Evolutionary conservation across 2,888 invertebrate genomes (phyloP).

Genomic region (Drosophila subsilvestris): DNA sequence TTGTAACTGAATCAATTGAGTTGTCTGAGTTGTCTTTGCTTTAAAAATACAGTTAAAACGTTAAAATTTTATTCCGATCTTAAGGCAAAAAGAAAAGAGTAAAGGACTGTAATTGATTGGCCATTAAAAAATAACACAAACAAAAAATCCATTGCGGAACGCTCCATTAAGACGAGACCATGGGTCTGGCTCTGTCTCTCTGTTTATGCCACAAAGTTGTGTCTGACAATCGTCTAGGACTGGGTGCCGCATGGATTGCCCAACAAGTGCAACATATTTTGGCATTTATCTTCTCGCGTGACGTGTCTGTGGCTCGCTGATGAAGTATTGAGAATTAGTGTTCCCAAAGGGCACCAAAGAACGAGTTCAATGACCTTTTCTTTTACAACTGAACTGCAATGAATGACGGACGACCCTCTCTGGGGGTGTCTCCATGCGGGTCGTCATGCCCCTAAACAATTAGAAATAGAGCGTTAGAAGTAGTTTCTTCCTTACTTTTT

Average conservation of each 20-base stretch:
- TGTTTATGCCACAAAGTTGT: not conserved
- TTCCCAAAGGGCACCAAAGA: not conserved
- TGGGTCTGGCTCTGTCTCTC: not conserved
- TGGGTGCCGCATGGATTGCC: conserved; percentile 20
- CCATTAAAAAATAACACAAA: not conserved
- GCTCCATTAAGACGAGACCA: not conserved
- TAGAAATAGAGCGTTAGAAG: conserved; percentile 58
- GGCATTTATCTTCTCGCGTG: conserved; percentile 41
- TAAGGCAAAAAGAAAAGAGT: not conserved
- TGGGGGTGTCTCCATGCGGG: conserved; percentile 30
- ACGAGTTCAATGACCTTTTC: conserved; percentile 23
- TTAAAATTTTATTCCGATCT: not conserved
- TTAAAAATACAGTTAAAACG: no score
- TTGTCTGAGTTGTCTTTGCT: not conserved
- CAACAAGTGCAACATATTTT: conserved; percentile 41
- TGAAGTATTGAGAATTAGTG: conserved; percentile 6
- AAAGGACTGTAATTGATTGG: no score
- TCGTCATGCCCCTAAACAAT: conserved; percentile 68
- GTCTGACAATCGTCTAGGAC: conserved; percentile 5
- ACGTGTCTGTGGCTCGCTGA: conserved; percentile 16
- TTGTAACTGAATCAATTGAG: not conserved
- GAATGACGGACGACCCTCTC: conserved; percentile 28
- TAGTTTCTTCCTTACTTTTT: not conserved
- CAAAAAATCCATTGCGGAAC: not conserved
- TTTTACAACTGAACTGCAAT: conserved; percentile 29